Evolutionary conservation across 2,113 vertebrate genomes (phyloP).

Genomic region (Suricata suricatta): DNA sequence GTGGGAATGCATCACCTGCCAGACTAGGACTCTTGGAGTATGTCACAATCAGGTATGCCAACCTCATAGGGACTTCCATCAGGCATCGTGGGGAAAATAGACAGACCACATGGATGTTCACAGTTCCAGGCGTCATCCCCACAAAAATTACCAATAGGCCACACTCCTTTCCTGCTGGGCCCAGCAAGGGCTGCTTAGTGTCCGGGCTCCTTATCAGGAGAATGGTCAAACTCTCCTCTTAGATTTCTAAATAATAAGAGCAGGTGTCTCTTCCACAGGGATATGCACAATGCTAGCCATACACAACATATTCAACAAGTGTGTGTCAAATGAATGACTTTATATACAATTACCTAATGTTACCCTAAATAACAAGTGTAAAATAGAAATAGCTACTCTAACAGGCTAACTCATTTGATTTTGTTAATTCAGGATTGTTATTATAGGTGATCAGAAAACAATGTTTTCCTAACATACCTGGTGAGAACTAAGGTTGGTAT

Average conservation of each 20-base stretch:
- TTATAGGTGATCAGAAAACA: not conserved
- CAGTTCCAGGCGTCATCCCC: not conserved
- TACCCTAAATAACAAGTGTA: not conserved
- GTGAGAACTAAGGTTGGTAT: not conserved
- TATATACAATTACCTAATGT: not conserved
- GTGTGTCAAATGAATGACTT: not conserved
- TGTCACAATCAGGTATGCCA: not conserved
- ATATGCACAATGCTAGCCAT: not conserved
- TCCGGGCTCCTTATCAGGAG: not conserved
- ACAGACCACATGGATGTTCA: not conserved
- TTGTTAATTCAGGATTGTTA: not conserved
- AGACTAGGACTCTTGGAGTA: too few species aligned
- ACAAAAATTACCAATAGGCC: not conserved
- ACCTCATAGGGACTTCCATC: not conserved
- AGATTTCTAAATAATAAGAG: not conserved
- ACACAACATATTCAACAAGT: not conserved
- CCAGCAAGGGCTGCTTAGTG: not conserved
- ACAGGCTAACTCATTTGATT: not conserved
- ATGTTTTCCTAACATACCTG: not conserved
- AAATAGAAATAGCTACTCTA: not conserved
- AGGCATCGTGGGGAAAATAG: not conserved
- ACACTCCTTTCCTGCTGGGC: fast-evolving
- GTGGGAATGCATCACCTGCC: fast-evolving
- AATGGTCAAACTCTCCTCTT: not conserved
- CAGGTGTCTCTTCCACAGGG: not conserved